Conservation (phyloP, 2,113 vertebrate genomes). For the Cynopterus brachyotis region DNA sequence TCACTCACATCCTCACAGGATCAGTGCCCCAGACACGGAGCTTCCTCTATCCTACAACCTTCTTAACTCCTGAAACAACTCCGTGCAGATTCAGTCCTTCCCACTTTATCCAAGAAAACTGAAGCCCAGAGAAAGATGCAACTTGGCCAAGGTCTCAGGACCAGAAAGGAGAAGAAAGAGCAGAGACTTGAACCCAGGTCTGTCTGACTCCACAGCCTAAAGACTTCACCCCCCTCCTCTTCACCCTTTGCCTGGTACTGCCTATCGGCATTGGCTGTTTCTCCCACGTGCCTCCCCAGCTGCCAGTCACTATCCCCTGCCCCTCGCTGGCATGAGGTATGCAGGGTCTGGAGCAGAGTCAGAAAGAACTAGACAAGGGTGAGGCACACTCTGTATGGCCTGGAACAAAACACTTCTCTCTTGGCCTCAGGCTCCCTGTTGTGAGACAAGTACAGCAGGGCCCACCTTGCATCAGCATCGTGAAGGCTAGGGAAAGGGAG, state of each 20-base stretch:
- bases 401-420: not conserved
- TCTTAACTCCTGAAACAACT: not conserved
- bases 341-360: not conserved
- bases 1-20: not conserved
- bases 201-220: not conserved
- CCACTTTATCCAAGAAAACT: not conserved
- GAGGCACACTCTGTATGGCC: not conserved
- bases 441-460: not conserved
- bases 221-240: not conserved
- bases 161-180: not conserved
- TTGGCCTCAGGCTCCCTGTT: not conserved
- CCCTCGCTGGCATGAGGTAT: not conserved
- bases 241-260: not conserved
- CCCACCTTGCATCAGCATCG: fast-evolving
- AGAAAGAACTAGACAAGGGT: not conserved
- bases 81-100: not conserved
- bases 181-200: not conserved
- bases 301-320: fast-evolving
- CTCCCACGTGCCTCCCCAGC: not conserved
- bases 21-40: not conserved
- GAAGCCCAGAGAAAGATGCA: not conserved
- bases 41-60: not conserved
- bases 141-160: not conserved
- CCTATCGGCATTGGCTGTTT: not conserved
- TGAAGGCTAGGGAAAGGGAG: not conserved